Conservation (phyloP, 2,113 vertebrate species). For the Hippocampus abdominalis region DNA sequence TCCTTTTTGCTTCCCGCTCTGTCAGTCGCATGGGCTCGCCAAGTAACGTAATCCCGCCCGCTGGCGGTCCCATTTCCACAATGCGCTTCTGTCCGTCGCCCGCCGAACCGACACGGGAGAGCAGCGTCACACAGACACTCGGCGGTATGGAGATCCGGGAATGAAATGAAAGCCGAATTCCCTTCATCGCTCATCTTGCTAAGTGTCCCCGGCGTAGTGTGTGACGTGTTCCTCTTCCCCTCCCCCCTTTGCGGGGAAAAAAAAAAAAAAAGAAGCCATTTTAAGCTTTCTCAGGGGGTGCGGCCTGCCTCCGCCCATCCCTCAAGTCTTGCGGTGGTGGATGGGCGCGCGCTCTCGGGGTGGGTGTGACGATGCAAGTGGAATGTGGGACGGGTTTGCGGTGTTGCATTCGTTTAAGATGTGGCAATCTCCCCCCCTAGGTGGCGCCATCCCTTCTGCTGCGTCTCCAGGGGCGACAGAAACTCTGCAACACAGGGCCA, state of each 20-base stretch:
- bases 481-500: constrained; percentile 78
- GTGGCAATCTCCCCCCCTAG: constrained; percentile 80
- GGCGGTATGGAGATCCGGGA: constrained; percentile 47
- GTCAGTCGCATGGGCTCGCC: constrained; percentile 8
- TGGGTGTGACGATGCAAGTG: constrained; percentile 60
- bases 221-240: constrained; percentile 23
- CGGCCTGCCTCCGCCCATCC: constrained; percentile 35
- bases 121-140: constrained; percentile 34
- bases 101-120: constrained; percentile 5
- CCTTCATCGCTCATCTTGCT: constrained; percentile 49
- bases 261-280: constrained; percentile 24
- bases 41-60: constrained; percentile 2
- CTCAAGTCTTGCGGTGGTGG: constrained; percentile 39
- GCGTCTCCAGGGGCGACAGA: constrained; percentile 82
- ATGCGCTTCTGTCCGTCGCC: not conserved
- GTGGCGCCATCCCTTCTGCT: constrained; percentile 85
- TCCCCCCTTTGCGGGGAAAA: not conserved
- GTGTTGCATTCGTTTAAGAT: constrained; percentile 52
- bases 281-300: constrained; percentile 23
- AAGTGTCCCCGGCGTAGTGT: constrained; percentile 47
- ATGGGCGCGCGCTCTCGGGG: constrained; percentile 53
- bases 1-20: not conserved
- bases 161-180: constrained; percentile 51
- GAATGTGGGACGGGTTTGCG: constrained; percentile 28
- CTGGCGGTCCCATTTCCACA: constrained; percentile 9